These are phyloP conservation scores for Trachythela sp. DNA, from an alignment of 64 coral and sea anemone genomes.

Conservation along the genomic window DNA sequence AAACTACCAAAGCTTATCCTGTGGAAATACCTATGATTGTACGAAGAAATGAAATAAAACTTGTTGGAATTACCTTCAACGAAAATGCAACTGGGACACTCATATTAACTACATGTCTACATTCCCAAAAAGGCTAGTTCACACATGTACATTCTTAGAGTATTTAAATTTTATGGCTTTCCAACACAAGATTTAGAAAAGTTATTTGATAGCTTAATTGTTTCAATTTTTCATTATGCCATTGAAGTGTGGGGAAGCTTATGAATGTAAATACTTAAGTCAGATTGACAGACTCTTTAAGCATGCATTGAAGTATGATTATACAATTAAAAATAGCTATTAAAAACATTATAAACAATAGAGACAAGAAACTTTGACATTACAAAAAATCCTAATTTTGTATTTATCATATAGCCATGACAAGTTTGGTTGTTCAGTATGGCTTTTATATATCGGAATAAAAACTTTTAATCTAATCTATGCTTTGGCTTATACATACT, in stretches of 20 bases:
- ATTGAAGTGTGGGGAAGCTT: conserved; percentile 45
- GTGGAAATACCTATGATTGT: not conserved
- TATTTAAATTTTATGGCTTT: conserved; percentile 61
- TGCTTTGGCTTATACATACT: too few species aligned
- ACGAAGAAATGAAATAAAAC: not conserved
- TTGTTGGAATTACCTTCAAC: not conserved
- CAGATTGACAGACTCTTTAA: conserved; percentile 46
- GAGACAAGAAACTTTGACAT: too few species aligned
- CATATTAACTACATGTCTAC: too few species aligned
- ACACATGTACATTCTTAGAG: conserved; percentile 34
- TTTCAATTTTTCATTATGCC: conserved; percentile 45
- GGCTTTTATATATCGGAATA: too few species aligned
- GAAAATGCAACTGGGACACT: too few species aligned
- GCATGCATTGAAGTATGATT: conserved; percentile 15
- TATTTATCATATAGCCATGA: too few species aligned
- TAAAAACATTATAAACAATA: conserved; percentile 35
- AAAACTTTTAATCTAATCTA: too few species aligned
- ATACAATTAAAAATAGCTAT: conserved; percentile 21
- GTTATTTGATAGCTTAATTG: conserved; percentile 51
- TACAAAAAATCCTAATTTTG: not conserved
- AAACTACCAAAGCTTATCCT: not conserved
- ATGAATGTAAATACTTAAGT: conserved; percentile 31
- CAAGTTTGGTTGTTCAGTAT: too few species aligned
- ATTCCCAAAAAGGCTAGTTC: too few species aligned
- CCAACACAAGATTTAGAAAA: conserved; percentile 29